phyloP scores from a whole-genome alignment of 2,797 vertebrate genomes.

The Lutjanus argentimaculatus region DNA sequence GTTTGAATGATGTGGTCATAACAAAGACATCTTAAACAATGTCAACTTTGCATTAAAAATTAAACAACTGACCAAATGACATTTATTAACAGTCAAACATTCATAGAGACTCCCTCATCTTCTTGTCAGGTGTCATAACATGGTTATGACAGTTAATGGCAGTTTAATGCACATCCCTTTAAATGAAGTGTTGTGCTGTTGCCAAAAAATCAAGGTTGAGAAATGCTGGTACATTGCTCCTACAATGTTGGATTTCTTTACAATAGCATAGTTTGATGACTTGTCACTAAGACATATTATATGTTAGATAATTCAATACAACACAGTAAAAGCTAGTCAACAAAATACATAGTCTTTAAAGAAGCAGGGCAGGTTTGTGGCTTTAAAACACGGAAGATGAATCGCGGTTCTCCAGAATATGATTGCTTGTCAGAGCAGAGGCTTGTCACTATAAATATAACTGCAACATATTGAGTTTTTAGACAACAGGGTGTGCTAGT shows the following conservation, averaged over 20 bases:
- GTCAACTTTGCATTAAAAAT: no score
- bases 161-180: no score
- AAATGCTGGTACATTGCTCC: slow-evolving; percentile 9
- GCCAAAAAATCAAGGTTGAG: slow-evolving; percentile 1
- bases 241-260: slow-evolving; percentile 31
- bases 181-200: no score
- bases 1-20: no score
- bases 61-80: no score
- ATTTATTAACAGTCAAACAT: no score
- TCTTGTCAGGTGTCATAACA: no score
- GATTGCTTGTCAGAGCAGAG: slow-evolving; percentile 57
- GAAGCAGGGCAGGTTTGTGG: slow-evolving; percentile 12
- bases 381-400: slow-evolving; percentile 34
- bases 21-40: no score
- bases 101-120: no score
- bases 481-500: slow-evolving; percentile 60
- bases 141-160: no score
- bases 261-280: slow-evolving; percentile 31
- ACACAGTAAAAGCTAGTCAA: slow-evolving; percentile 38
- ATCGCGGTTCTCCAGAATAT: slow-evolving; percentile 31
- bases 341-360: slow-evolving; percentile 26
- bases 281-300: slow-evolving; percentile 48
- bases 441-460: slow-evolving; percentile 70
- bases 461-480: slow-evolving; percentile 56
- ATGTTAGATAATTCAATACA: slow-evolving; percentile 45